A percentile compares a stretch with the other conserved stretches of the same genome.
Conservation (phyloP, 2,888 invertebrate genomes). For the Diadegma fenestrale region DNA sequence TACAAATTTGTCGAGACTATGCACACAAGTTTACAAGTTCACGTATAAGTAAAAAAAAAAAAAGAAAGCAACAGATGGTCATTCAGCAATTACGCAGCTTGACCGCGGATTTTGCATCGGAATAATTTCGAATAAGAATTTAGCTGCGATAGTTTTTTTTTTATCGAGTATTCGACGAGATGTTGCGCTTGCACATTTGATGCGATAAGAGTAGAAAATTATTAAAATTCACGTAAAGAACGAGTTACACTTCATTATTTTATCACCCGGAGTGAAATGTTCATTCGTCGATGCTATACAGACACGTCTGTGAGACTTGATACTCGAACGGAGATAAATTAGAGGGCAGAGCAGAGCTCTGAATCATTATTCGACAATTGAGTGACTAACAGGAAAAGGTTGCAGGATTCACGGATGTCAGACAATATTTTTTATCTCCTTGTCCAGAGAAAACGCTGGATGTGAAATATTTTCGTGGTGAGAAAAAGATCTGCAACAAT, state of each 20-base stretch:
- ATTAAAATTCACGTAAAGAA: no score
- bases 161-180: neutral
- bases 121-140: neutral
- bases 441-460: no score
- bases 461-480: neutral
- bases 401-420: neutral
- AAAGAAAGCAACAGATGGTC: neutral
- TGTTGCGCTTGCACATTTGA: neutral
- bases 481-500: no score
- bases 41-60: neutral
- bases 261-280: neutral
- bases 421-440: neutral
- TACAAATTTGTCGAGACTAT: neutral
- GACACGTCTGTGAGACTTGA: neutral
- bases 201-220: neutral
- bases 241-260: neutral
- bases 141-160: neutral
- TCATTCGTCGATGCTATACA: neutral
- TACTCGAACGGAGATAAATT: neutral
- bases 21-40: neutral
- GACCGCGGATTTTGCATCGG: neutral
- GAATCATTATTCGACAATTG: constrained; percentile 41
- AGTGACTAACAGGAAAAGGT: constrained; percentile 43
- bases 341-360: neutral
- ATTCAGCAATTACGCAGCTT: neutral